These are phyloP conservation scores for Thymelicus acteon DNA, from an alignment of 2,888 invertebrate species.

Conservation along the genomic window DNA sequence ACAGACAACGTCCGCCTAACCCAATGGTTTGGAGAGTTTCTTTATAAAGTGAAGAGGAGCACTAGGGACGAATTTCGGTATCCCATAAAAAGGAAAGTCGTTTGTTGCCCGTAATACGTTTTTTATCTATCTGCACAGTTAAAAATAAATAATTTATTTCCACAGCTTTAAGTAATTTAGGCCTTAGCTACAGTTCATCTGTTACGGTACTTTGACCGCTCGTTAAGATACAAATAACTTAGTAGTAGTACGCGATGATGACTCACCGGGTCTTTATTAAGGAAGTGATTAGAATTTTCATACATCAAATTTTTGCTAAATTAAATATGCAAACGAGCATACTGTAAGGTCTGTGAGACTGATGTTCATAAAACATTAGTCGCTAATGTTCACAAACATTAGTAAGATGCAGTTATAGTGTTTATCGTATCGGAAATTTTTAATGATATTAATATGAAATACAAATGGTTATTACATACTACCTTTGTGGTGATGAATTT, in stretches of 20 bases:
- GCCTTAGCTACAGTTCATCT: slow-evolving; percentile 20
- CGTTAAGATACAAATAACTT: neutral
- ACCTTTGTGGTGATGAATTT: too few relatives aligned
- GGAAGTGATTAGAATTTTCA: slow-evolving; percentile 11
- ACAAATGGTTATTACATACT: too few relatives aligned
- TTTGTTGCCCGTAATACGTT: too few relatives aligned
- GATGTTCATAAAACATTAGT: neutral
- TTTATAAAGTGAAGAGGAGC: too few relatives aligned
- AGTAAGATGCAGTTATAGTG: neutral
- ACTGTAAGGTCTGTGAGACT: neutral
- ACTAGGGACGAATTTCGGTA: too few relatives aligned
- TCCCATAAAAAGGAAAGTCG: too few relatives aligned
- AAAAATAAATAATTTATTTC: slow-evolving; percentile 14
- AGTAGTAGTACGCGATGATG: neutral
- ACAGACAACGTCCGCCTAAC: too few relatives aligned
- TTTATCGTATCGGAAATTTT: too few relatives aligned
- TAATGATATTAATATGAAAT: too few relatives aligned
- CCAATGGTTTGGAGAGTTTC: too few relatives aligned
- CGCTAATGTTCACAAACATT: neutral
- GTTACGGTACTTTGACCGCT: slow-evolving; percentile 17
- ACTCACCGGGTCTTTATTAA: neutral
- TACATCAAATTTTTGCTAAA: neutral
- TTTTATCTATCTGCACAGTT: too few relatives aligned
- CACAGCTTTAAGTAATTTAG: slow-evolving; percentile 10
- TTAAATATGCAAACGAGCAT: neutral